Evolutionary conservation across 35 echinoderm and acorn worm genomes (phyloP).

Genomic region (Eucidaris tribuloides): DNA sequence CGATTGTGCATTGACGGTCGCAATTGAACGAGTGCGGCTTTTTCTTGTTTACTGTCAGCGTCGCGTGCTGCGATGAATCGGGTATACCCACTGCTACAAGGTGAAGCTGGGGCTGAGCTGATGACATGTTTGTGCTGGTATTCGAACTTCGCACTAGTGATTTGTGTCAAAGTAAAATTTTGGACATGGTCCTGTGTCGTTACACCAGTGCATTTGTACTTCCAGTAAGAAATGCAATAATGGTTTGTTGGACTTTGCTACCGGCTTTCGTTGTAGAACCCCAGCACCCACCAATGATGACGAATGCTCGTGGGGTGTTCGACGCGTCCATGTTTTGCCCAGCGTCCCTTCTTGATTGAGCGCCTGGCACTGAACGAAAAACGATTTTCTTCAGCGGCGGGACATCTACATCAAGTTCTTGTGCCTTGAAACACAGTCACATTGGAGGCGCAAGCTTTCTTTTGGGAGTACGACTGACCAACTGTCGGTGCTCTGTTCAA

Average conservation of each 20-base stretch:
- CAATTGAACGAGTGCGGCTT: neutral
- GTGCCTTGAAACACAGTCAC: slow-evolving; percentile 37
- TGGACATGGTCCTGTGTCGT: neutral
- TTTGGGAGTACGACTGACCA: neutral
- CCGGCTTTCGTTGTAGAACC: neutral
- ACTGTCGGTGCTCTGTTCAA: neutral
- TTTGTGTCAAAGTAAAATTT: slow-evolving; percentile 8
- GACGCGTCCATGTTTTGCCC: neutral
- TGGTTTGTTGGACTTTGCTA: neutral
- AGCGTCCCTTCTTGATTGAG: neutral
- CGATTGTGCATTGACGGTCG: neutral
- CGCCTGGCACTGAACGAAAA: neutral
- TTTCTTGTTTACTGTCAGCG: neutral
- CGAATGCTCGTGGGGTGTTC: too few relatives aligned
- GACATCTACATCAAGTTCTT: neutral
- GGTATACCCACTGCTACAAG: neutral
- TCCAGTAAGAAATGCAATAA: neutral
- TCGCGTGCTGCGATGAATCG: neutral
- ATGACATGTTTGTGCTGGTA: neutral
- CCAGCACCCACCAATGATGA: neutral
- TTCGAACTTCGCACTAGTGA: neutral
- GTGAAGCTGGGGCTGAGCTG: neutral
- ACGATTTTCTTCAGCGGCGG: neutral
- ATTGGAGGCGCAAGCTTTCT: neutral
- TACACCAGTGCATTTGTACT: neutral